Percentiles rank a stretch among this genome's conserved stretches.
Conservation (phyloP, 1,140 invertebrate genomes). For the Phymorhynchus buccinoides region DNA sequence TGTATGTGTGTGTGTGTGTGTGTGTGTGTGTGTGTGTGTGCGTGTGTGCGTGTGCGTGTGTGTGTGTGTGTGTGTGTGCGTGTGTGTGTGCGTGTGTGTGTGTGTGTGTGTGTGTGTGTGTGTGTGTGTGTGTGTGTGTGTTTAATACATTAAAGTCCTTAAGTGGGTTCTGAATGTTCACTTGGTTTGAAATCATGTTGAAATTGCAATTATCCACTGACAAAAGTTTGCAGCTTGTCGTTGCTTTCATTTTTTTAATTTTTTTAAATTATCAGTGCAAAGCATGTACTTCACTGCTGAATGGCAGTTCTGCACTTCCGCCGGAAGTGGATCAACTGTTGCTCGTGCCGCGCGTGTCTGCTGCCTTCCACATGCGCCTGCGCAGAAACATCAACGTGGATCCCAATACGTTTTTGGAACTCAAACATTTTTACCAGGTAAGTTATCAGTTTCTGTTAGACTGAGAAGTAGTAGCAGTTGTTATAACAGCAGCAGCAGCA, state of each 20-base stretch:
- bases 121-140: constrained; percentile 15
- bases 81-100: constrained; percentile 2
- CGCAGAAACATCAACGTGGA: constrained; percentile 53
- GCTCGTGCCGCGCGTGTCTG: constrained; percentile 52
- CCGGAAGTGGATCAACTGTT: constrained; percentile 51
- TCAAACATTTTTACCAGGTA: constrained; percentile 64
- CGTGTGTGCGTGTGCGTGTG: constrained; percentile 9
- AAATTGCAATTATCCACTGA: too few relatives aligned
- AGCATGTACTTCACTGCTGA: constrained; percentile 42
- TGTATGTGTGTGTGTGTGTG: constrained; percentile 18
- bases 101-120: too few relatives aligned
- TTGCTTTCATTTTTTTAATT: background rate
- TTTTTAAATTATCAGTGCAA: constrained; percentile 41
- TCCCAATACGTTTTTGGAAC: constrained; percentile 60
- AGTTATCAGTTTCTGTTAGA: background rate
- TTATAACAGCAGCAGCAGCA: too few relatives aligned
- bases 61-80: constrained; percentile 2
- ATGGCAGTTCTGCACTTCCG: constrained; percentile 43
- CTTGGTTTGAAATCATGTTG: too few relatives aligned
- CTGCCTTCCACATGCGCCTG: constrained; percentile 60
- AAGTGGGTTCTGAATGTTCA: background rate
- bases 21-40: constrained; percentile 24
- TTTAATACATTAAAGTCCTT: background rate
- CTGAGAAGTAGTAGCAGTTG: background rate
- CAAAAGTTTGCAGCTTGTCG: too few relatives aligned